phyloP scores from a whole-genome alignment of 2,797 vertebrate species.

The Alca torda region DNA sequence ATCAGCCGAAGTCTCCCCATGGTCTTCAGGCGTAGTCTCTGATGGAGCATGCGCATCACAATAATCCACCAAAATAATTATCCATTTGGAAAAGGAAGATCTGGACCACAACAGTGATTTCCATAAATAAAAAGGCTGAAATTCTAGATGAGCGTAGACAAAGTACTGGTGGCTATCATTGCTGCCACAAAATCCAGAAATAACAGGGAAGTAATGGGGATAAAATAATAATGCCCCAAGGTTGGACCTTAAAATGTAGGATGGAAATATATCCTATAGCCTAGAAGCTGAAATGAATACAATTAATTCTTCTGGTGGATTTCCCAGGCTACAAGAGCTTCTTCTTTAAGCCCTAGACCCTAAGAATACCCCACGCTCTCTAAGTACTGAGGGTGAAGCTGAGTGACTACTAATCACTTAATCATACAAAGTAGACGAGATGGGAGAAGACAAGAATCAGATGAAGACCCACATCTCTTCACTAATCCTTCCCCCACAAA shows the following conservation, averaged over 20 bases:
- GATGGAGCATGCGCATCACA: background rate
- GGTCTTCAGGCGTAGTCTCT: background rate
- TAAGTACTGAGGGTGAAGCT: background rate
- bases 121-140: background rate
- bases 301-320: background rate
- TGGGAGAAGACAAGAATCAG: background rate
- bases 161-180: background rate
- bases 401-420: background rate
- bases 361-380: background rate
- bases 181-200: background rate
- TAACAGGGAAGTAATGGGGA: background rate
- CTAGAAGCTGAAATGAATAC: background rate
- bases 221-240: background rate
- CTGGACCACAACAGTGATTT: background rate
- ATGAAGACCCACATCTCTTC: background rate
- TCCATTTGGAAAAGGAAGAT: background rate
- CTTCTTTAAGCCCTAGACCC: constrained; percentile 9
- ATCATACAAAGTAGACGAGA: background rate
- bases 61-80: constrained; percentile 25
- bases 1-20: background rate
- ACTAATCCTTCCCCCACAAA: background rate
- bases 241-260: background rate
- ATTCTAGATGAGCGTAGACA: background rate
- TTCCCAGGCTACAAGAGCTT: background rate
- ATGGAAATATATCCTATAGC: background rate